Evolutionary conservation across 2,113 vertebrate species (phyloP).

Genomic region (Crotalus viridis): DNA sequence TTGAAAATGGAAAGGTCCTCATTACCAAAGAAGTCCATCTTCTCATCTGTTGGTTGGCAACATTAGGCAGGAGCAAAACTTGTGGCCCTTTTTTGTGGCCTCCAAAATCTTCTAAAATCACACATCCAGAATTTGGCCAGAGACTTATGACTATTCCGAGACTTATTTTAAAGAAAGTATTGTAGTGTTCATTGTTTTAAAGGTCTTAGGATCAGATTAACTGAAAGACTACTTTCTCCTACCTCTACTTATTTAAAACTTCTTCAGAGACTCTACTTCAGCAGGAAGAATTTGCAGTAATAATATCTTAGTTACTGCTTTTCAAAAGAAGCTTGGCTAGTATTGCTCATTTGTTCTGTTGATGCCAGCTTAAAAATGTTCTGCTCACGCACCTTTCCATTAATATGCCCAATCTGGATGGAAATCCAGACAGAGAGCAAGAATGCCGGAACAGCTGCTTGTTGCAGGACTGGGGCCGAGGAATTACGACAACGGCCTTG

Average conservation of each 20-base stretch:
- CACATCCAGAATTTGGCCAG: neutral
- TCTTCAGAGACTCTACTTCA: neutral
- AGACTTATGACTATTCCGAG: neutral
- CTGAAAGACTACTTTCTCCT: neutral
- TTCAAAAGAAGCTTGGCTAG: neutral
- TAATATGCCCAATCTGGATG: neutral
- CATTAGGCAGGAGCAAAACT: neutral
- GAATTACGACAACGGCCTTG: too few relatives aligned
- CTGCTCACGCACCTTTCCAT: neutral
- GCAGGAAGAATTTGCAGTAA: neutral
- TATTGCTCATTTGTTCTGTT: neutral
- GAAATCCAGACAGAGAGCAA: too few relatives aligned
- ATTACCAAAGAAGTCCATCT: neutral
- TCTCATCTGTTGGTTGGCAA: neutral
- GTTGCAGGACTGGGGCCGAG: too few relatives aligned
- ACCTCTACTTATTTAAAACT: neutral
- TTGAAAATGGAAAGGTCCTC: neutral
- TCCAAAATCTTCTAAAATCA: neutral
- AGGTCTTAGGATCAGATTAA: neutral
- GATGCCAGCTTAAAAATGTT: neutral
- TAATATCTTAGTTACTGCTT: neutral
- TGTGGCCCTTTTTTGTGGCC: neutral
- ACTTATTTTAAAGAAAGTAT: too few relatives aligned
- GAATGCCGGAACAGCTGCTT: too few relatives aligned
- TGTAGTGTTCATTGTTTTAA: too few relatives aligned